Evolutionary conservation across 2,797 vertebrate species (phyloP), one percentile per base, ranked within the genome.

Genomic region (Neopelma chrysocephalum): DNA sequence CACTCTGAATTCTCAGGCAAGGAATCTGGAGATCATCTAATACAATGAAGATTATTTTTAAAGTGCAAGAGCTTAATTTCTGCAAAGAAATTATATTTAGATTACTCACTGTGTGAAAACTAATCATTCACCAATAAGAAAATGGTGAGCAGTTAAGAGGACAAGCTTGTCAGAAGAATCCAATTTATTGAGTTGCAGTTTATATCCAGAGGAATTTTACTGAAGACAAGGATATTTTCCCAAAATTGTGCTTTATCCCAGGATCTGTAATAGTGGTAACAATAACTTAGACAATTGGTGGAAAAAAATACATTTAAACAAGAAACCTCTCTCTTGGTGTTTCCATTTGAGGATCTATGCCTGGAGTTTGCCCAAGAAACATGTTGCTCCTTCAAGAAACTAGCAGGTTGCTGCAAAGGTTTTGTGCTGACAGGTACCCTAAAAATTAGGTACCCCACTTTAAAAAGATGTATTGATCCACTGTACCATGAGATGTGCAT

Each of bases 401-500:
- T 68, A 23, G 26, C 13, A 2, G 0, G 1, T 38, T 20, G 4
- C 21, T 81, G 45, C 32, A 32, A 40, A 81, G 11, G 3, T 70
- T 57, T 82, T 61, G 64, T 57, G 25, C 25, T 50, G 17, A 27
- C 51, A 82, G 66, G 31, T 68, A 42, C 47, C 18, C 29, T 75
- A 78, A 68, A 75, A 71, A 53, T 18, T 23, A 36, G 9, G 31
- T 34, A 32, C 9, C 18, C 53, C 54, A 27, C 34, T 81, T 84
- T 10, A 13, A 53, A 78, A 60, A 57, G 20, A 2, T 71, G 15
- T 20, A 23, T 13, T 42, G 53, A 40, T 73, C 40, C 66, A 53
- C 12, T 23, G 1, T 2, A 15, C 13, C 14, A 2, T 4, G 31
- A 70, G 31, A 14, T 0, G 0, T 21, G 14, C 20, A 34, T 7